phyloP scores from a whole-genome alignment of 2,113 vertebrate species.

The Acanthisitta chloris region DNA sequence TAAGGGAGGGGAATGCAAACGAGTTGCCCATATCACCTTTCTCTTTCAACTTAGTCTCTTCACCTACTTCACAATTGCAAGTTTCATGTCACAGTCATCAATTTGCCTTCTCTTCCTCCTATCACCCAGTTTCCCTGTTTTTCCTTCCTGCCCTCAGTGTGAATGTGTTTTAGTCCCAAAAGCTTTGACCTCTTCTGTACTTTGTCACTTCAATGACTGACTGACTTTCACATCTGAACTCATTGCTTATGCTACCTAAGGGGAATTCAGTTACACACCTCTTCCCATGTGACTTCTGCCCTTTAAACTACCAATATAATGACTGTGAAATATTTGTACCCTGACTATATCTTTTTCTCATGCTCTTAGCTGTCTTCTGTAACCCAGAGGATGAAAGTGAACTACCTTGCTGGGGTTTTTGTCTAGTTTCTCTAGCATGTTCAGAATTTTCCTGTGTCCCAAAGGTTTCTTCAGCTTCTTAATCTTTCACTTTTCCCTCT shows the following conservation, averaged over 20 bases:
- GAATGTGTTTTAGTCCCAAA: not conserved
- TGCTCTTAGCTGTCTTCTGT: not conserved
- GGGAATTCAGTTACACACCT: not conserved
- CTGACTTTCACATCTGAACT: not conserved
- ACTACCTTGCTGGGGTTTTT: not conserved
- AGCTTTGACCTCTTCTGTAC: not conserved
- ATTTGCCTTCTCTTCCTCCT: not conserved
- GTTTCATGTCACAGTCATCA: not conserved
- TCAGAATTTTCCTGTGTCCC: not conserved
- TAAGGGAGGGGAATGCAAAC: rapidly evolving
- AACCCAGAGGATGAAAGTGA: not conserved
- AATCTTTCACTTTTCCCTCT: not conserved
- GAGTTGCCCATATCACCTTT: not conserved
- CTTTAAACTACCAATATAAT: not conserved
- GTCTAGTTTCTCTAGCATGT: rapidly evolving
- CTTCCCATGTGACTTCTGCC: not conserved
- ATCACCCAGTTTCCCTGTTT: not conserved
- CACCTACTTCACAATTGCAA: not conserved
- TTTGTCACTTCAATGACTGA: not conserved
- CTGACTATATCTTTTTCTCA: not conserved
- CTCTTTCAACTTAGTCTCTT: not conserved
- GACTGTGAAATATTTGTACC: not conserved
- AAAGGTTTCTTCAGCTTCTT: not conserved
- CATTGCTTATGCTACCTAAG: not conserved
- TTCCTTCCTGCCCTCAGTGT: rapidly evolving